Evolutionary conservation across 1,140 invertebrate species (phyloP).

Genomic region (Dendroctonus valens): DNA sequence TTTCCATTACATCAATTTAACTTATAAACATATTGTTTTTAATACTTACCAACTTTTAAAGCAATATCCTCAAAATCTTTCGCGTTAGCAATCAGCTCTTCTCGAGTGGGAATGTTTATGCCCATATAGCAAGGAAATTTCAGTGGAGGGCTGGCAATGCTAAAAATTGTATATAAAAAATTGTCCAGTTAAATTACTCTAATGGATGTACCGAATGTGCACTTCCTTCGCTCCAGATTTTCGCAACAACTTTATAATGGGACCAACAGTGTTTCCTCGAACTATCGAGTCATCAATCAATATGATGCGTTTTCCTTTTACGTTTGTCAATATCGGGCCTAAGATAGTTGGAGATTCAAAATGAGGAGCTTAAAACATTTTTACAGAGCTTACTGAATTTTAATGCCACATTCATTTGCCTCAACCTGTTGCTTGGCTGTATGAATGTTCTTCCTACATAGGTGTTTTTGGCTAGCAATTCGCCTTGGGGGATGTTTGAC

Average conservation of each 20-base stretch:
- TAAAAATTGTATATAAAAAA: conserved; percentile 3
- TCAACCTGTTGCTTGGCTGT: conserved; percentile 85
- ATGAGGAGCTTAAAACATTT: neutral
- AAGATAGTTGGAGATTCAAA: conserved; percentile 16
- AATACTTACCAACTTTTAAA: conserved; percentile 72
- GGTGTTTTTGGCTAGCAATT: conserved; percentile 93
- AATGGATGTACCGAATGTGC: conserved; percentile 67
- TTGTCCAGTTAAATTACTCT: neutral
- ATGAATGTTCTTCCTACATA: conserved; percentile 98
- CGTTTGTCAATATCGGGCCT: conserved; percentile 88
- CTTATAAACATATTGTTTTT: neutral
- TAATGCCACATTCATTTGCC: conserved; percentile 90
- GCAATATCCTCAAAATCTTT: conserved; percentile 72
- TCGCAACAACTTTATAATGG: conserved; percentile 88
- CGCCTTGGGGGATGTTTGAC: conserved; percentile 86
- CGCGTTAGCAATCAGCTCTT: conserved; percentile 93
- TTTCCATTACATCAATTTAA: neutral
- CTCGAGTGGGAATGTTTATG: conserved; percentile 94
- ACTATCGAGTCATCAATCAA: conserved; percentile 98
- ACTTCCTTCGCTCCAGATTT: conserved; percentile 94
- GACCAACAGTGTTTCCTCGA: conserved; percentile 95
- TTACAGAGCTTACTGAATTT: conserved; percentile 71
- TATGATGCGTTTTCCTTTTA: conserved; percentile 81
- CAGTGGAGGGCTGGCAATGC: conserved; percentile 91
- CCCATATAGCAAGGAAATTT: conserved; percentile 98